phyloP scores from a whole-genome alignment of 2,113 vertebrate genomes.

The Proteles cristata region DNA sequence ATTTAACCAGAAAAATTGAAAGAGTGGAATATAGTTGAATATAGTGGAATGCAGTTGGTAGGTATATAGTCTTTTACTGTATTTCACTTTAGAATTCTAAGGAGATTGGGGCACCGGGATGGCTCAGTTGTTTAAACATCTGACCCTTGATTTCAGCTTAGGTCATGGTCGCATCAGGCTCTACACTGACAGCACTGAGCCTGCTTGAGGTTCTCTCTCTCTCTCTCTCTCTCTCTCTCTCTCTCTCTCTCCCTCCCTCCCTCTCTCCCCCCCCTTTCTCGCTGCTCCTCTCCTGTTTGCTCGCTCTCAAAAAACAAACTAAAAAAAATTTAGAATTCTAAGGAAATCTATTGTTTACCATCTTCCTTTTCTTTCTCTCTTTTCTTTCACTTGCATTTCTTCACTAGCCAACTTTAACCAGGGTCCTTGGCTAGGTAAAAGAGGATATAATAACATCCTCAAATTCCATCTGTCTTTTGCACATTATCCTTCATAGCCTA shows the following conservation, averaged over 20 bases:
- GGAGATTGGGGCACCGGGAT: not conserved
- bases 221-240: too few species aligned
- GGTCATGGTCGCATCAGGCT: too few species aligned
- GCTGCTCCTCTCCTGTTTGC: too few species aligned
- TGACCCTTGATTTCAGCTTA: too few species aligned
- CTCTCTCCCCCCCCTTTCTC: too few species aligned
- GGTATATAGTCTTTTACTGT: not conserved
- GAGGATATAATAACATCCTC: not conserved
- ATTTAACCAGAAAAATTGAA: conserved; percentile 34
- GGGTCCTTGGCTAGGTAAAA: not conserved
- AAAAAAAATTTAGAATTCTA: not conserved
- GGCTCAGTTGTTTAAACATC: too few species aligned
- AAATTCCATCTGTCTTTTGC: not conserved
- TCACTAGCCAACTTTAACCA: not conserved
- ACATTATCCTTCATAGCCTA: not conserved
- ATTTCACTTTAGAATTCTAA: not conserved
- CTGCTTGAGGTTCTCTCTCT: too few species aligned
- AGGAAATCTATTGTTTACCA: not conserved
- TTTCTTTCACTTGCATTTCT: not conserved
- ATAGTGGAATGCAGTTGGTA: not conserved
- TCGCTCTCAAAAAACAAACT: too few species aligned
- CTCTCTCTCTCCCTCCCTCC: too few species aligned
- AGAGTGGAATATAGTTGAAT: not conserved
- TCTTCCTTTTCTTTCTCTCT: not conserved
- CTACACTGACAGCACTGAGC: too few species aligned